Conservation (phyloP, 2,113 vertebrate species). For the Macrotus californicus region DNA sequence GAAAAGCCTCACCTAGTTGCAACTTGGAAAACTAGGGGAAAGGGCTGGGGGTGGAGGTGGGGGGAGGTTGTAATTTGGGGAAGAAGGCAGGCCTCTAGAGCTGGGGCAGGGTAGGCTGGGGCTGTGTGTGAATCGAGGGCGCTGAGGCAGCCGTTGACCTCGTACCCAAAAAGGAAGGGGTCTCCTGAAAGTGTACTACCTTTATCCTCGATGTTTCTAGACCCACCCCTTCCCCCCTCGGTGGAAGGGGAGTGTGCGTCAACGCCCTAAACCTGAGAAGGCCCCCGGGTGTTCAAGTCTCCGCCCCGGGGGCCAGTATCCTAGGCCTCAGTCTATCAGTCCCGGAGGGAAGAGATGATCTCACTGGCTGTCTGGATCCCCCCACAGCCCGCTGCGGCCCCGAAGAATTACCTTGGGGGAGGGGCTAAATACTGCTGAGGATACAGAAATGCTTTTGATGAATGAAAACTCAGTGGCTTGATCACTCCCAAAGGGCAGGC, state of each 20-base stretch:
- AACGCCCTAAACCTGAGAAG: not conserved
- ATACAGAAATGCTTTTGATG: not conserved
- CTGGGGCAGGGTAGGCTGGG: not conserved
- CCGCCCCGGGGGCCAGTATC: not conserved
- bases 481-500: not conserved
- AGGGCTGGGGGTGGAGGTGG: no score
- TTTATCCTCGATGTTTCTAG: not conserved
- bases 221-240: accelerated
- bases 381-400: not conserved
- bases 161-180: not conserved
- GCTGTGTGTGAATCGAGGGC: not conserved
- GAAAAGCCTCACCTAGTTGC: not conserved
- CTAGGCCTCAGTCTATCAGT: not conserved
- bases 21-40: not conserved
- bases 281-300: not conserved
- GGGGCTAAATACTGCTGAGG: not conserved
- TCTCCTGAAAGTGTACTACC: not conserved
- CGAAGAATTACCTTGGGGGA: not conserved
- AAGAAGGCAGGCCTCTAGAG: not conserved
- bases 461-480: not conserved
- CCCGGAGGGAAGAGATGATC: not conserved
- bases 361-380: not conserved
- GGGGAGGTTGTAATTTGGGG: not conserved
- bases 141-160: not conserved
- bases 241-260: not conserved